Conservation (phyloP, 1,140 invertebrate genomes). For the Amphibalanus amphitrite region DNA sequence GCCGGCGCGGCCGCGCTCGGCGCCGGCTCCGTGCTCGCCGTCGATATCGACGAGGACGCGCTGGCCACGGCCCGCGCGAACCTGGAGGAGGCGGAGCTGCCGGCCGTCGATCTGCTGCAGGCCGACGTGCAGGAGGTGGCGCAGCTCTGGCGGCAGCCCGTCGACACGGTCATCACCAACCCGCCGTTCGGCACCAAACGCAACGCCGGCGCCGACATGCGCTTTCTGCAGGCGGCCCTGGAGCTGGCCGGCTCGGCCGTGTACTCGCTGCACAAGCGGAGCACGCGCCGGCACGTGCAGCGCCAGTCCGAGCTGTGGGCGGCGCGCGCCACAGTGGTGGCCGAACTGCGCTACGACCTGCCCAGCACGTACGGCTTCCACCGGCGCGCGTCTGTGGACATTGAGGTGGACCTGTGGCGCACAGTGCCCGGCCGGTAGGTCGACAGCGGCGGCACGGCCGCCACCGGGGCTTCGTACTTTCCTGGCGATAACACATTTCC, state of each 20-base stretch:
- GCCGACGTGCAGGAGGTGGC: conserved; percentile 22
- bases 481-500: not conserved
- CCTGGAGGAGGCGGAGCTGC: conserved; percentile 42
- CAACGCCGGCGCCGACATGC: conserved; percentile 73
- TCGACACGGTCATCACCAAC: conserved; percentile 94
- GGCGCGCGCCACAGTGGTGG: conserved; percentile 39
- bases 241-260: conserved; percentile 46
- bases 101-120: conserved; percentile 49
- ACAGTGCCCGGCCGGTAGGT: conserved; percentile 20
- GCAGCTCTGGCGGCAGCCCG: conserved; percentile 26
- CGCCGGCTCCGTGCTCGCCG: conserved; percentile 42
- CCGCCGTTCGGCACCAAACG: conserved; percentile 95
- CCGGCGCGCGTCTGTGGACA: conserved; percentile 66
- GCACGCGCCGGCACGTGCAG: conserved; percentile 61
- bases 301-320: conserved; percentile 53
- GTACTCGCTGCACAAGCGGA: conserved; percentile 86
- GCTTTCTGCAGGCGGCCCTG: conserved; percentile 61
- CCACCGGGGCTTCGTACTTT: not conserved
- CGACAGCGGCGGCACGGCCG: no score
- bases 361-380: conserved; percentile 79
- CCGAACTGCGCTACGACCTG: conserved; percentile 69
- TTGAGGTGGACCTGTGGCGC: conserved; percentile 63
- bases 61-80: conserved; percentile 50
- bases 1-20: conserved; percentile 60
- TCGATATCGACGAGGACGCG: conserved; percentile 77